Evolutionary conservation across 2,113 vertebrate genomes (phyloP).

Genomic region (Tyto alba): DNA sequence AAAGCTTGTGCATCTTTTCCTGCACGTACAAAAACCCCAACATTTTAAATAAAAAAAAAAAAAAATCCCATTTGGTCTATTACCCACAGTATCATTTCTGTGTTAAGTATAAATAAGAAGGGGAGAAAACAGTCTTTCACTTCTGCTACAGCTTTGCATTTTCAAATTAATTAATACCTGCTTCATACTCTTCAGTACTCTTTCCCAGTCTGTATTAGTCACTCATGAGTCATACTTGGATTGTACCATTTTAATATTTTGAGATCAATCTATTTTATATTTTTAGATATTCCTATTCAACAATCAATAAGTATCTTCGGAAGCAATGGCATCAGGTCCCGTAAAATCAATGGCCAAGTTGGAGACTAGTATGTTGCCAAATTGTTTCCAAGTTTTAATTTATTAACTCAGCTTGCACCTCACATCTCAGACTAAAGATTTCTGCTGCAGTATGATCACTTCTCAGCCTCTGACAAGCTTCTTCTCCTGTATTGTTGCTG

Average conservation of each 20-base stretch:
- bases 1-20: conserved; percentile 97
- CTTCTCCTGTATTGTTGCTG: neutral
- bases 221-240: neutral
- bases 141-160: neutral
- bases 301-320: neutral
- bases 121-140: neutral
- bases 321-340: neutral
- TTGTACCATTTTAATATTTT: neutral
- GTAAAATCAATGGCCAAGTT: neutral
- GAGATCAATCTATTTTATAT: neutral
- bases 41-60: neutral
- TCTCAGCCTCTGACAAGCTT: neutral
- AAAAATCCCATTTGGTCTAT: neutral
- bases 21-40: conserved; percentile 38
- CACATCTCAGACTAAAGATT: neutral
- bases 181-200: neutral
- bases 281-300: neutral
- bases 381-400: neutral
- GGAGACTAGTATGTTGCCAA: fast-evolving
- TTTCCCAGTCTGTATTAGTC: neutral
- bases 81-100: neutral
- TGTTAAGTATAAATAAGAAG: neutral
- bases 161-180: neutral
- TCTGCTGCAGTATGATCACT: neutral
- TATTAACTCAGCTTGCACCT: neutral